These are phyloP conservation scores for Leptopilina clavipes DNA, from an alignment of 1,140 invertebrate species.

Conservation along the genomic window DNA sequence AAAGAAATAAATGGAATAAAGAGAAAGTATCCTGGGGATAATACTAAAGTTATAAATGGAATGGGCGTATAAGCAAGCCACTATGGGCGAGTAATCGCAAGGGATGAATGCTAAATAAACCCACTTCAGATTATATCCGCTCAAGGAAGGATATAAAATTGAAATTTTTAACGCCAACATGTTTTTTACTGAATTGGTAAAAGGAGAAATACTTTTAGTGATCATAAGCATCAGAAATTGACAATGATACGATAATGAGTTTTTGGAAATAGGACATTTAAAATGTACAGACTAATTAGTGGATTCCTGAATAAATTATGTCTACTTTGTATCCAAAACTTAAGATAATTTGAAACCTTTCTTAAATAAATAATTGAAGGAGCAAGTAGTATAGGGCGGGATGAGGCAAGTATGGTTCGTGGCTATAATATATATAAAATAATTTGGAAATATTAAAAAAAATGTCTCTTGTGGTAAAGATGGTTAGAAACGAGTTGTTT, in stretches of 20 bases:
- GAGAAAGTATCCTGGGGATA: background rate
- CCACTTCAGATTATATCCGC: background rate
- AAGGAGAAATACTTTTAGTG: background rate
- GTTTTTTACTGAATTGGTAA: background rate
- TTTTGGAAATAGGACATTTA: background rate
- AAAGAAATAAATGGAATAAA: constrained; percentile 2
- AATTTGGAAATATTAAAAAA: too few relatives aligned
- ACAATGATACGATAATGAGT: background rate
- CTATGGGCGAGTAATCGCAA: background rate
- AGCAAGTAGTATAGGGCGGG: too few relatives aligned
- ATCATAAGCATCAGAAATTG: background rate
- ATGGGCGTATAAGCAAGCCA: background rate
- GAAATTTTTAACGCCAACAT: background rate
- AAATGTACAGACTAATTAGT: background rate
- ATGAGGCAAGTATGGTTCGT: too few relatives aligned
- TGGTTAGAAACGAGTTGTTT: too few relatives aligned
- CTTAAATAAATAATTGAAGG: too few relatives aligned
- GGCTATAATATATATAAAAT: too few relatives aligned
- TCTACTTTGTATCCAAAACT: too few relatives aligned
- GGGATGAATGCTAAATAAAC: background rate
- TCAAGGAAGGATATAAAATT: background rate
- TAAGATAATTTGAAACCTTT: too few relatives aligned
- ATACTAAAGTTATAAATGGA: constrained; percentile 12
- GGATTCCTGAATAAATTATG: too few relatives aligned
- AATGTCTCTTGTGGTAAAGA: too few relatives aligned